These are phyloP conservation scores for Xenopus petersii DNA, from an alignment of 2,797 vertebrate genomes.

Conservation along the genomic window DNA sequence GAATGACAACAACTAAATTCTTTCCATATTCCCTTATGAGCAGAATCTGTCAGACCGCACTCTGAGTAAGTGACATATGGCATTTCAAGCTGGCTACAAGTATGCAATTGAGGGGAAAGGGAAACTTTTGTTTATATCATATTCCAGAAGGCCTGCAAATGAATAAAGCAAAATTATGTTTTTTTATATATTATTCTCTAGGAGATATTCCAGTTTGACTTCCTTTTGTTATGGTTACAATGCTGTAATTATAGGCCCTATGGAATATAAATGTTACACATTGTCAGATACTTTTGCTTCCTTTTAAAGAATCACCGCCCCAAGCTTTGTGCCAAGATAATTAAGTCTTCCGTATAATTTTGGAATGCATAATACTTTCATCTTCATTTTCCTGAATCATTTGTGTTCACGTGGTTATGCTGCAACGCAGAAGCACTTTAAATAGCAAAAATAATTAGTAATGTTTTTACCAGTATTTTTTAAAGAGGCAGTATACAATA, in stretches of 20 bases:
- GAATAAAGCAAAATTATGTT: constrained; percentile 31
- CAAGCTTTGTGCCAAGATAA: constrained; percentile 33
- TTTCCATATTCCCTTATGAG: constrained; percentile 42
- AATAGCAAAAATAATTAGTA: too few relatives aligned
- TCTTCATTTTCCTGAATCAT: constrained; percentile 45
- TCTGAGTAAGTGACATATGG: constrained; percentile 44
- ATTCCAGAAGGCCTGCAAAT: constrained; percentile 16
- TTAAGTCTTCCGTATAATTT: constrained; percentile 43
- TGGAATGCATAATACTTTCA: constrained; percentile 43
- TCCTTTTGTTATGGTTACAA: constrained; percentile 32
- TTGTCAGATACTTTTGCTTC: constrained; percentile 40
- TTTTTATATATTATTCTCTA: constrained; percentile 7
- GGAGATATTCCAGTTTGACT: constrained; percentile 24
- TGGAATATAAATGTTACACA: constrained; percentile 40
- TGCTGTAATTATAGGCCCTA: constrained; percentile 29
- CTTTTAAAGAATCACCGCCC: constrained; percentile 40
- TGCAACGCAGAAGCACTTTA: too few relatives aligned
- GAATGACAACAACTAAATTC: constrained; percentile 42
- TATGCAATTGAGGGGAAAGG: constrained; percentile 7
- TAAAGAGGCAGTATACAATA: too few relatives aligned
- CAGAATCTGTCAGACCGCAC: constrained; percentile 30
- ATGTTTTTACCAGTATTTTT: too few relatives aligned
- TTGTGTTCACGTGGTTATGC: neutral
- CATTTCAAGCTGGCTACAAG: constrained; percentile 35
- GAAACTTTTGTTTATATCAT: neutral